These are phyloP conservation scores for Halocynthia roretzi DNA, from an alignment of 23 tunicate genomes.

Conservation along the genomic window DNA sequence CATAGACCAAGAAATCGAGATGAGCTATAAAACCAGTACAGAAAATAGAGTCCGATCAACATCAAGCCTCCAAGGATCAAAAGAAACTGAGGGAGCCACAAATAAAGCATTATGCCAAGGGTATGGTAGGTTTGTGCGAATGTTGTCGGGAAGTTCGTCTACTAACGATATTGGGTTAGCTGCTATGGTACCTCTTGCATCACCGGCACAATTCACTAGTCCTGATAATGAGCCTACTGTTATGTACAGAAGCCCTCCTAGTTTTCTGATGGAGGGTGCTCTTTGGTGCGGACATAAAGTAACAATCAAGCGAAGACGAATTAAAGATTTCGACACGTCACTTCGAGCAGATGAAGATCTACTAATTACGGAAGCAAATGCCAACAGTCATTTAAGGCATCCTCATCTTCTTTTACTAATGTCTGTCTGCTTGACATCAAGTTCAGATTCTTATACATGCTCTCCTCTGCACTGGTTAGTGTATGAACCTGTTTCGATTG, in stretches of 20 bases:
- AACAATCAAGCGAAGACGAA: slow-evolving; percentile 8
- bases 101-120: neutral
- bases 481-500: slow-evolving; percentile 48
- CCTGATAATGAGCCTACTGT: neutral
- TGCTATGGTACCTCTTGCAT: slow-evolving; percentile 21
- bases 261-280: slow-evolving; percentile 17
- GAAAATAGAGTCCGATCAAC: neutral
- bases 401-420: slow-evolving; percentile 16
- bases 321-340: neutral
- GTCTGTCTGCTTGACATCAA: slow-evolving; percentile 19
- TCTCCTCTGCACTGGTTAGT: slow-evolving; percentile 38
- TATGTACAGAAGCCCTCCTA: slow-evolving; percentile 5
- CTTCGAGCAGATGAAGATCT: slow-evolving; percentile 8
- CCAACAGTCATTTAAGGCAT: slow-evolving; percentile 3
- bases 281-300: slow-evolving; percentile 14
- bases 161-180: slow-evolving; percentile 4
- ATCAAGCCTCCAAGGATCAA: neutral
- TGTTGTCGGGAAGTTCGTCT: neutral
- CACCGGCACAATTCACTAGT: slow-evolving; percentile 12
- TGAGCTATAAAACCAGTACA: neutral
- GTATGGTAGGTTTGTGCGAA: slow-evolving; percentile 3
- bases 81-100: neutral
- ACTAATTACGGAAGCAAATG: slow-evolving; percentile 20
- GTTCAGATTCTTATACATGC: slow-evolving; percentile 5
- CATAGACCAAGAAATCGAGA: slow-evolving; percentile 2